phyloP scores from a whole-genome alignment of 2,113 vertebrate species.

The Paraplagusia blochii region DNA sequence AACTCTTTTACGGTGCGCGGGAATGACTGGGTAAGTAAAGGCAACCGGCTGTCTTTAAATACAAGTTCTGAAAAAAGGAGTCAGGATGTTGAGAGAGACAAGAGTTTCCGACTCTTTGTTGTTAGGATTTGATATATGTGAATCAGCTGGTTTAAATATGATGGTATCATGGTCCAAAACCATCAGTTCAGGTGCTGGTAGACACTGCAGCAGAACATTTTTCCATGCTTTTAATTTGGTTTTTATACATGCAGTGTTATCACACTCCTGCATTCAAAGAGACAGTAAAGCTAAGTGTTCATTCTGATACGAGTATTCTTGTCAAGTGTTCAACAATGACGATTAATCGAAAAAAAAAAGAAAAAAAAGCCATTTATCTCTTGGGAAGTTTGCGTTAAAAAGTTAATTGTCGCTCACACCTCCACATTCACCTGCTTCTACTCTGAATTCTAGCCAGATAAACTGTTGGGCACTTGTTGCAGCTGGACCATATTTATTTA shows the following conservation, averaged over 20 bases:
- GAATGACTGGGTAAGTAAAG: conserved; percentile 56
- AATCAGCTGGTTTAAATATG: neutral
- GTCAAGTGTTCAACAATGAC: conserved; percentile 7
- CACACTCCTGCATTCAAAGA: conserved; percentile 4
- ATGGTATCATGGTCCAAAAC: neutral
- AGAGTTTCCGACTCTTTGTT: neutral
- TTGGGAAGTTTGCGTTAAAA: no score
- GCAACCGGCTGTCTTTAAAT: conserved; percentile 15
- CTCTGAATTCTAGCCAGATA: no score
- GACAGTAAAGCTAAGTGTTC: conserved; percentile 3
- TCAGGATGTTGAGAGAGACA: conserved; percentile 4
- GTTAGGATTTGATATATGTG: neutral
- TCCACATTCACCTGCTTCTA: no score
- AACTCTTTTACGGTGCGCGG: conserved; percentile 32
- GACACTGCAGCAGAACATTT: neutral
- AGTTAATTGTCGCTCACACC: neutral
- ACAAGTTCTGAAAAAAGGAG: conserved; percentile 4
- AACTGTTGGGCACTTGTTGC: no score
- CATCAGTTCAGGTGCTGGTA: neutral
- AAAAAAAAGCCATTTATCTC: no score
- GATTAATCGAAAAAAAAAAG: conserved; percentile 19
- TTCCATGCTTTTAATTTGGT: conserved; percentile 7
- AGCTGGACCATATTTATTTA: no score
- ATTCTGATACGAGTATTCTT: conserved; percentile 9
- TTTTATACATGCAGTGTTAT: conserved; percentile 1